Evolutionary conservation across 1,140 invertebrate genomes (phyloP), one percentile per base, ranked within the genome.

Genomic region (Melanaphis sacchari): DNA sequence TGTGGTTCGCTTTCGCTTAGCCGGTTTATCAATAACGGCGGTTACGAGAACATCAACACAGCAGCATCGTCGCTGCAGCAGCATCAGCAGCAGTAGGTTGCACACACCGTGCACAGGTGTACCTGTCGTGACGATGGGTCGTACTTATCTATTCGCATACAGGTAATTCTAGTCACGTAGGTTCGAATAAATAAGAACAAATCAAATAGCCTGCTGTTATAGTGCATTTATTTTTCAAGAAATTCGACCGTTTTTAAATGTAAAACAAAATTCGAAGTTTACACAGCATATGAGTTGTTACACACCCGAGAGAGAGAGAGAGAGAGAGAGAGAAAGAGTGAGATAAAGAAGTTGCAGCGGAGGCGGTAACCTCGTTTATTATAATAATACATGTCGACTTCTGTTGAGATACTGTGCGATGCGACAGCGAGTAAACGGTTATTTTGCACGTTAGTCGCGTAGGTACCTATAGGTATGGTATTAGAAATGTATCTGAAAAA

Each of bases 1-100:
- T 84, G 82, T 41, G 82, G 82, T 84, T 84, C 82, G 82, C 82
- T 84, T 84, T 84, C 82, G 82, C 82, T 41, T 11, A 26, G 82
- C 82, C 81, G 38, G 81, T 40, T 82, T 82, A 38, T 38, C 36
- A 22, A 22, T 81, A 21, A 81, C 76, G 2, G 18, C 36, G 22
- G 8, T 7, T 82, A 36, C 81, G 7, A 22, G 81, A 24, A 38
- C 81, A 82, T 22, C 36, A 24, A 38, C n/a, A 38, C 76, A n/a
- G n/a, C n/a, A n/a, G 36, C 36, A 18, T 6, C 21, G 22, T 18
- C 38, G 36, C 40, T 22, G 36, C 21, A 82, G 18, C 76, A 15
- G 18, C 46, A 18, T 3, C 15, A 49, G 18, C 15, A 21, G n/a
- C n/a, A n/a, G 46, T 49, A 49, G 46, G 46, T 49, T 49, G 18